Conservation (phyloP, 2,797 vertebrate species). For the Pygocentrus nattereri region DNA sequence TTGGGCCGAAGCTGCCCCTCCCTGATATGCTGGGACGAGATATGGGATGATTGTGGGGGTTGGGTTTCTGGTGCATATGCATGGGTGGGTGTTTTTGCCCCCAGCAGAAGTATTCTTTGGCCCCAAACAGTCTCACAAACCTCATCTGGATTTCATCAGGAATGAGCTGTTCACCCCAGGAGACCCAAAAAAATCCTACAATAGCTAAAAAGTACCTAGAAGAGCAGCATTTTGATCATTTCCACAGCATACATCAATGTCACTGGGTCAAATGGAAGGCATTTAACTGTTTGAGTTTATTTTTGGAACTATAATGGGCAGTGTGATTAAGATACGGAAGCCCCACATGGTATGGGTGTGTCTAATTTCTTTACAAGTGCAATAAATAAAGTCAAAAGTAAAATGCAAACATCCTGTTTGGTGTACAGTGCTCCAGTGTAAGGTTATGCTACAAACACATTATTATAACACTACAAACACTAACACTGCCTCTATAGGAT, state of each 20-base stretch:
- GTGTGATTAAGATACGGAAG: background rate
- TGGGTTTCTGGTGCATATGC: constrained; percentile 10
- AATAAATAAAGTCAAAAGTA: background rate
- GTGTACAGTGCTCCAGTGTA: background rate
- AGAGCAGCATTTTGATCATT: no score
- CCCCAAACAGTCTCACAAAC: background rate
- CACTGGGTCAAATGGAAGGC: no score
- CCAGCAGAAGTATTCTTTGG: background rate
- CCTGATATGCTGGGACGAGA: background rate
- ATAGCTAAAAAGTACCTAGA: no score
- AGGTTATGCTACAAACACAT: background rate
- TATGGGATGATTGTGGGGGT: background rate
- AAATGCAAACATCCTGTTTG: background rate
- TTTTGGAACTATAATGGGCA: background rate
- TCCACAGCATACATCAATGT: no score
- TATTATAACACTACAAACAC: background rate
- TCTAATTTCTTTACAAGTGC: background rate
- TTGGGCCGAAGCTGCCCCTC: constrained; percentile 1
- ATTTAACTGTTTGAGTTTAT: no score
- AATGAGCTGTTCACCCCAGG: background rate
- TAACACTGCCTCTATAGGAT: no score
- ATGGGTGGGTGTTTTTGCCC: background rate
- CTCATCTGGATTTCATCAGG: background rate
- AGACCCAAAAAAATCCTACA: background rate
- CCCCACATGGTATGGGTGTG: background rate